phyloP scores from a whole-genome alignment of 1,140 invertebrate species.

The Hyphantria cunea region DNA sequence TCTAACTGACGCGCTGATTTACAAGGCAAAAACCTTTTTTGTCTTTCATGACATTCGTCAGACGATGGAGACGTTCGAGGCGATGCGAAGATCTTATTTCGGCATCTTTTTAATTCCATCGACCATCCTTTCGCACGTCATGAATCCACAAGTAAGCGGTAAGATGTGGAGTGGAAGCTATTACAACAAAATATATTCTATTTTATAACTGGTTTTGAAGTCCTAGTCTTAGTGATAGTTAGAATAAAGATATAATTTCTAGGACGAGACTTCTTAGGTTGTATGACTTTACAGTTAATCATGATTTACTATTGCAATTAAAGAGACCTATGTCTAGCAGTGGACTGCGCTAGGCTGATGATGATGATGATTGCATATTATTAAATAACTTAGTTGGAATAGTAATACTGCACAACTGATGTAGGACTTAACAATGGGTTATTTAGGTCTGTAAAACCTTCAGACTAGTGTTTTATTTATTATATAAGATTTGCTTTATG shows the following conservation, averaged over 20 bases:
- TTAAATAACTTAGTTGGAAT: slow-evolving; percentile 16
- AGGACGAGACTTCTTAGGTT: too few species aligned
- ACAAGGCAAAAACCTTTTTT: slow-evolving; percentile 63
- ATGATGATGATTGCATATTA: too few species aligned
- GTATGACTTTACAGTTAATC: too few species aligned
- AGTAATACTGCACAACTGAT: slow-evolving; percentile 19
- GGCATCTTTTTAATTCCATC: slow-evolving; percentile 56
- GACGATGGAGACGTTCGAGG: slow-evolving; percentile 61
- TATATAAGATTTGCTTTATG: slow-evolving; percentile 9
- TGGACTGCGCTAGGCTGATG: too few species aligned
- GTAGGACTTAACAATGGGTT: slow-evolving; percentile 22
- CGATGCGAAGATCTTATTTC: slow-evolving; percentile 61
- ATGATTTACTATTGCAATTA: background rate
- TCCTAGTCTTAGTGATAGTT: background rate
- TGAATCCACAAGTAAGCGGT: slow-evolving; percentile 26
- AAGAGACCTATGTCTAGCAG: too few species aligned
- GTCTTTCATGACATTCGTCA: slow-evolving; percentile 47
- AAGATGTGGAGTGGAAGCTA: slow-evolving; percentile 30
- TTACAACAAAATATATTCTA: slow-evolving; percentile 28
- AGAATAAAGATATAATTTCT: slow-evolving; percentile 3
- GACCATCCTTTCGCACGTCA: slow-evolving; percentile 43
- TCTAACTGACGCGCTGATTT: slow-evolving; percentile 61
- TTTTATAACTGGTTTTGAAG: slow-evolving; percentile 1
- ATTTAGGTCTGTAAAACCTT: slow-evolving; percentile 19
- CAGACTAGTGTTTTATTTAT: slow-evolving; percentile 6